Percentiles rank a stretch among this genome's conserved stretches.
phyloP scores from a whole-genome alignment of 2,888 invertebrate genomes.

The Gandaritis pyraliata region DNA sequence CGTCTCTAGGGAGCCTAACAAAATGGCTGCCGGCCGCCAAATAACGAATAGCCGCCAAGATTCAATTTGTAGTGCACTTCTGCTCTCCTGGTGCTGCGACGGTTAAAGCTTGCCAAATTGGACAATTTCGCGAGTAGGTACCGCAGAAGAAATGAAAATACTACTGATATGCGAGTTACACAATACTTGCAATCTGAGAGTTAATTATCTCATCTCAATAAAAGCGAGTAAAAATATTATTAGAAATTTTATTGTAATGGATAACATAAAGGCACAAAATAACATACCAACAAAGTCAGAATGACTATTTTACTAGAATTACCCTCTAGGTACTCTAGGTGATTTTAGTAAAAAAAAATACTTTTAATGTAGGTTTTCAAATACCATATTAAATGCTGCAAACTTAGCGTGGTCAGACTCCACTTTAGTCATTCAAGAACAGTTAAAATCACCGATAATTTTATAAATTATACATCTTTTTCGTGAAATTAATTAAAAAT shows the following conservation, averaged over 20 bases:
- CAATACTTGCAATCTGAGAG: background rate
- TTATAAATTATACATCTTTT: background rate
- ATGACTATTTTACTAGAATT: too few relatives aligned
- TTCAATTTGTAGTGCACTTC: slow-evolving; percentile 69
- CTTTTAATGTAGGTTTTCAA: too few relatives aligned
- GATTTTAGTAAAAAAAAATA: too few relatives aligned
- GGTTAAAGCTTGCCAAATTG: slow-evolving; percentile 67
- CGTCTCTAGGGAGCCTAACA: slow-evolving; percentile 30
- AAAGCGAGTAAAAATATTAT: too few relatives aligned
- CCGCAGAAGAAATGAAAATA: slow-evolving; percentile 4
- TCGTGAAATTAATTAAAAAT: slow-evolving; percentile 32
- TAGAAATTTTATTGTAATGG: too few relatives aligned
- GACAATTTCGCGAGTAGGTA: slow-evolving; percentile 44
- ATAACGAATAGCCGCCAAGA: slow-evolving; percentile 53
- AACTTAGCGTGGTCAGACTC: too few relatives aligned
- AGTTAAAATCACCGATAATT: background rate
- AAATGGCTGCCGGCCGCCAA: slow-evolving; percentile 38
- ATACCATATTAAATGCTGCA: too few relatives aligned
- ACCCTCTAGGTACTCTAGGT: too few relatives aligned
- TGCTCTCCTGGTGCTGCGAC: slow-evolving; percentile 50
- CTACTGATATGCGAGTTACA: background rate
- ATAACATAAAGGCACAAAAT: too few relatives aligned
- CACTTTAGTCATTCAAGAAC: too few relatives aligned
- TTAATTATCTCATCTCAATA: too few relatives aligned
- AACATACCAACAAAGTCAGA: too few relatives aligned